Evolutionary conservation across 2,888 invertebrate genomes (phyloP), one percentile per base, ranked within the genome.

Genomic region (Agriopis marginaria): DNA sequence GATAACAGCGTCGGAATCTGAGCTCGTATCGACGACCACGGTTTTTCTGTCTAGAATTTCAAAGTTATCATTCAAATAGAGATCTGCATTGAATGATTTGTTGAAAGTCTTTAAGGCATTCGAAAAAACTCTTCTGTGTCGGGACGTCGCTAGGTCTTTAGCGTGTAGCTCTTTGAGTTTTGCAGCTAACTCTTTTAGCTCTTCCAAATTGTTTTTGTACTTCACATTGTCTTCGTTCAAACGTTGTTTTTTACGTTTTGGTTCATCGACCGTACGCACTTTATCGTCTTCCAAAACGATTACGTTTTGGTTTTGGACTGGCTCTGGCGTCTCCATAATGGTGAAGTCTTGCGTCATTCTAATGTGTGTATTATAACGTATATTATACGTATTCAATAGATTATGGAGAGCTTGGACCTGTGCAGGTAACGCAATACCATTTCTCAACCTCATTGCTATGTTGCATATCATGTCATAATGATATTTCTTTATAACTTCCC

Each of bases 81-180:
- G 78, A 70, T 92, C 91, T 1, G 90, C 86, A 63, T 89, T 83
- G 68, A 88, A 92, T 3, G 85, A 83, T 70, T 86, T 85, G 68
- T 94, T 94, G 58, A 91, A 93, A 3, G 83, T 87, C 81, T 87
- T 91, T 4, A 94, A 76, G 8, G 90, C 81, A 68, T 83, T 88
- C 1, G 88, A 88, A 11, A 94, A 85, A 0, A 88, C 86, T 78
- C 93, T 83, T 70, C 86, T 86, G 65, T 91, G 89, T 61, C 83
- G 84, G 0, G 88, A 75, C 14, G 84, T 83, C 4, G 83, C 77
- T 72, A 85, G 79, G 7, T 84, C 78, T 53, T 86, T 85, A 3
- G 60, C 65, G 72, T 87, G 86, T 0, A 91, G 77, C 9, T 79
- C 77, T 77, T 85, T 89, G 3, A 94, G 78, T 73, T 81, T 84